Base-by-base conservation (phyloP, 2,113 vertebrate species). In the Oncorhynchus masou region DNA sequence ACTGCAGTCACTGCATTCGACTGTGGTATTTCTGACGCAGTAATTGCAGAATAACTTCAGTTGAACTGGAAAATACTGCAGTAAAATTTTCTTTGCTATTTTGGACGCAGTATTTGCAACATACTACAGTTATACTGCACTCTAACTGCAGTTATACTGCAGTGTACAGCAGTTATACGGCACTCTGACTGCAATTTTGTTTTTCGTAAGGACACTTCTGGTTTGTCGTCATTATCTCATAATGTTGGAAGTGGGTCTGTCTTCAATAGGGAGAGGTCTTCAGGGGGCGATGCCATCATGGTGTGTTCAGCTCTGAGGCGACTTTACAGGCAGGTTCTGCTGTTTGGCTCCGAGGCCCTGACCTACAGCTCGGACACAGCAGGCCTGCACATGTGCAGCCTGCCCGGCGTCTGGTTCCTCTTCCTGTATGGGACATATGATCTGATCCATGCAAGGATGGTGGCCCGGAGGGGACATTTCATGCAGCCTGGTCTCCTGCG, bases 221-320 rank as follows among this genome's bases (percentile, higher is more conserved):
- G 51, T 54, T 15, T 54, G 59, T 62, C n/a, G 16, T 62, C 59
- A 7, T 60, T 7, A n/a, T 31, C 51, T 54, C 51, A 54, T 19
- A 54, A 54, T 54, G 51, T 54, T 54, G 12, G 49, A 12, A 51
- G 49, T 29, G 27, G 31, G 22, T 31, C n/a, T 62, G 20, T 62
- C 19, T 62, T 62, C 54, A 20, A 65, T 5, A 97, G 97, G 84
- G 93, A 93, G 78, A 75, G 91, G 1, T 24, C 76, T 72, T 91
- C 81, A 6, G 79, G 91, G 71, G 90, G 89, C 57, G 78, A 90
- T 71, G 90, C 90, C 27, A 11, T 98, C 25, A 85, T 97, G 81
- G 92, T 90, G 7, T 98, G 97, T 79, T 98, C 97, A 13, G 96
- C 96, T 48, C 91, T 98, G 89, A 97, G 94, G 86, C 94, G 83